phyloP scores from a whole-genome alignment of 2,888 invertebrate genomes.

The Trichogramma dendrolimi region DNA sequence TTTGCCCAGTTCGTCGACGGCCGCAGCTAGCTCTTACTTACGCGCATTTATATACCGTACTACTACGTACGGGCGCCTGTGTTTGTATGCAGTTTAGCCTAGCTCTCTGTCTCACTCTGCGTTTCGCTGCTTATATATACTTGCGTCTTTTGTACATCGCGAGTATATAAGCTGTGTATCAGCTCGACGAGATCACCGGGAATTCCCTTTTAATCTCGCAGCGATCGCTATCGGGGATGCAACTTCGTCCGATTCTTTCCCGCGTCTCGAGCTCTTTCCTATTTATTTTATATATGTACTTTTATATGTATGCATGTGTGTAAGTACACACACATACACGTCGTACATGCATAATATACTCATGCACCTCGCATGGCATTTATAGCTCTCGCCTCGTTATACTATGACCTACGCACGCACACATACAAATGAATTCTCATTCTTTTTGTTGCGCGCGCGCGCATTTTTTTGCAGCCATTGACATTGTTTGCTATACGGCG shows the following conservation, averaged over 20 bases:
- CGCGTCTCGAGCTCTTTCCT: conserved; percentile 11
- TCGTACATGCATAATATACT: background rate
- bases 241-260: conserved; percentile 3
- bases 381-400: no score
- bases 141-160: conserved; percentile 11
- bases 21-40: no score
- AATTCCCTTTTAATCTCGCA: conserved; percentile 25
- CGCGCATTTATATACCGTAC: no score
- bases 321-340: background rate
- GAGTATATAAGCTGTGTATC: conserved; percentile 9
- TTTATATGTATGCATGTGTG: background rate
- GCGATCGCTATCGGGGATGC: conserved; percentile 16
- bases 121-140: conserved; percentile 10
- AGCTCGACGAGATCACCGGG: conserved; percentile 17
- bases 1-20: no score
- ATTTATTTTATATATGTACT: background rate
- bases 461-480: conserved; percentile 24
- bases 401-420: no score
- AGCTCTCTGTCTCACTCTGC: conserved; percentile 4
- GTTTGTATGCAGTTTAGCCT: no score
- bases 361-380: background rate
- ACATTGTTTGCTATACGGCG: conserved; percentile 15
- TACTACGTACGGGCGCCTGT: no score
- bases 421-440: background rate
- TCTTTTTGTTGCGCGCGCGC: background rate